These are phyloP conservation scores for Tenthredo scrophulariae DNA, from an alignment of 2,888 invertebrate species.

Conservation along the genomic window DNA sequence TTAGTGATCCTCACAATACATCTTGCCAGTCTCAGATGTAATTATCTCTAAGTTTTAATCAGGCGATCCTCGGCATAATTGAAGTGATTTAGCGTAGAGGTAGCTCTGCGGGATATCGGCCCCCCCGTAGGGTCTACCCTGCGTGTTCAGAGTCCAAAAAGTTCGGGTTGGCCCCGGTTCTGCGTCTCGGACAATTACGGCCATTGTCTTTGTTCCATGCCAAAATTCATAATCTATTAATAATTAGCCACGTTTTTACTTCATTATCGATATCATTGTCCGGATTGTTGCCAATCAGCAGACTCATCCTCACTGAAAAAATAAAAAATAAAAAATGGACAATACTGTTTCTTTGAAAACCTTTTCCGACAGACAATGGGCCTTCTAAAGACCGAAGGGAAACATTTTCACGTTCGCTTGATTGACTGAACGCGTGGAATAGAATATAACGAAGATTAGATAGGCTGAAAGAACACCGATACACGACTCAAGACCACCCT, in stretches of 20 bases:
- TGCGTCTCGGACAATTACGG: constrained; percentile 36
- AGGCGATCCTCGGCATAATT: constrained; percentile 64
- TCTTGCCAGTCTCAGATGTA: constrained; percentile 60
- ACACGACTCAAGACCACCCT: not conserved
- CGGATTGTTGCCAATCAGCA: not conserved
- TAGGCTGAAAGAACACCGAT: not conserved
- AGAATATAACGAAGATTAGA: not conserved
- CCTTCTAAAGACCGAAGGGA: not conserved
- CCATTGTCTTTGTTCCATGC: constrained; percentile 41
- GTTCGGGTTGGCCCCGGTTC: not conserved
- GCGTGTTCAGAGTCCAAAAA: constrained; percentile 56
- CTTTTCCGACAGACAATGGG: not conserved
- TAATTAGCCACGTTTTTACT: constrained; percentile 13
- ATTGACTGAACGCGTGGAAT: not conserved
- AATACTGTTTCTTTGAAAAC: not conserved
- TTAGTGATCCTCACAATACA: constrained; percentile 47
- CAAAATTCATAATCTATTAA: constrained; percentile 29
- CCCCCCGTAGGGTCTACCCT: constrained; percentile 66
- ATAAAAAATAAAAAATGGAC: not conserved
- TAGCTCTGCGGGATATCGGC: constrained; percentile 65
- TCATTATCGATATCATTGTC: constrained; percentile 36
- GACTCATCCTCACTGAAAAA: constrained; percentile 1
- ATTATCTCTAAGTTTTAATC: constrained; percentile 69
- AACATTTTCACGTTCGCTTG: not conserved
- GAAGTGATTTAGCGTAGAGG: constrained; percentile 69